Conservation (phyloP, 2,888 invertebrate genomes). For the Megastigmus dorsalis region DNA sequence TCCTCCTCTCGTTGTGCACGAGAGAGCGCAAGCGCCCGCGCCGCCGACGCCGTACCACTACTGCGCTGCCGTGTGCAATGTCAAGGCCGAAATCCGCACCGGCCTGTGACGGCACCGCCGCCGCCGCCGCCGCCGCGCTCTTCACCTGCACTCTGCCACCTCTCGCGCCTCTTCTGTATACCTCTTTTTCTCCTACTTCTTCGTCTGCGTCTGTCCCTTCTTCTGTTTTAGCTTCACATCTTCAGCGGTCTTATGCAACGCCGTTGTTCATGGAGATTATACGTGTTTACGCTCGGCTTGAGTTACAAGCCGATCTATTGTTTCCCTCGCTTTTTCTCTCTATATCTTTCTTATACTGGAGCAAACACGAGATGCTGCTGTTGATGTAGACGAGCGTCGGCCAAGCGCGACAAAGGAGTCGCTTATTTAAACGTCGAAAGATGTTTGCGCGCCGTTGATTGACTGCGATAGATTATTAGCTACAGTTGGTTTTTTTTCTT, state of each 20-base stretch:
- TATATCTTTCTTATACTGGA: no score
- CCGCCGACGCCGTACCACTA: no score
- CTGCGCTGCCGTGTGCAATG: conserved; percentile 61
- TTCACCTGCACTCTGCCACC: not conserved
- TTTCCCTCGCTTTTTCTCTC: not conserved
- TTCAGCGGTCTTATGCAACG: not conserved
- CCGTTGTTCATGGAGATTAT: not conserved
- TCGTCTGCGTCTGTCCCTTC: not conserved
- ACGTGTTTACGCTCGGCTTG: not conserved
- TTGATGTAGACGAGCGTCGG: no score
- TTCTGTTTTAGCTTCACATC: no score
- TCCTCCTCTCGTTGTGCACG: no score
- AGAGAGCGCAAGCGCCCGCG: conserved; percentile 58
- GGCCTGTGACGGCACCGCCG: conserved; percentile 2
- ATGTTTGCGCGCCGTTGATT: no score
- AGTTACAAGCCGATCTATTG: conserved; percentile 5
- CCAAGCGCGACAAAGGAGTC: not conserved
- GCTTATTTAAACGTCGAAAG: no score
- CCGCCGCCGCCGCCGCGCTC: no score
- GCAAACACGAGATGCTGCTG: no score
- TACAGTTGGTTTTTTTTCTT: no score
- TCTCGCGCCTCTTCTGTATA: conserved; percentile 19
- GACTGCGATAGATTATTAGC: no score
- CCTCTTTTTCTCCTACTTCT: not conserved
- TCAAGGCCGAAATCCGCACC: conserved; percentile 60